Evolutionary conservation across 2,113 vertebrate genomes (phyloP).

Genomic region (Haemorhous mexicanus): DNA sequence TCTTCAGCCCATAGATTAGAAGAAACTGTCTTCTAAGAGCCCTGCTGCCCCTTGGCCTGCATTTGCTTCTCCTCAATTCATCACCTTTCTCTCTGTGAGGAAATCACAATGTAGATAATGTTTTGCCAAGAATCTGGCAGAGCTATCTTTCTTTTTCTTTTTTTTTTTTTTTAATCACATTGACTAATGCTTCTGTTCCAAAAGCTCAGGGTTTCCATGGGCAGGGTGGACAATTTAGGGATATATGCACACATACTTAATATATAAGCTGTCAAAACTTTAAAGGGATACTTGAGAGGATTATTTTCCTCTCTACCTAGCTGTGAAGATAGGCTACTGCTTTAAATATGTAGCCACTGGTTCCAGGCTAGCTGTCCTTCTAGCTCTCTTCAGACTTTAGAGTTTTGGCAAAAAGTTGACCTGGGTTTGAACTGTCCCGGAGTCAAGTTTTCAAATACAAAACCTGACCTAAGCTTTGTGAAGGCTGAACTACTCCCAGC

Average conservation of each 20-base stretch:
- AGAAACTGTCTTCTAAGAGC: neutral
- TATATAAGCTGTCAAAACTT: conserved; percentile 3
- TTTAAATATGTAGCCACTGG: neutral
- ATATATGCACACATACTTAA: neutral
- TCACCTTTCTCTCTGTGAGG: conserved; percentile 52
- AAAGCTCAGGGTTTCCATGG: conserved; percentile 31
- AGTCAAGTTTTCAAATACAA: neutral
- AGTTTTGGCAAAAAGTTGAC: conserved; percentile 13
- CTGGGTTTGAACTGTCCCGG: conserved; percentile 21
- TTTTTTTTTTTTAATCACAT: neutral
- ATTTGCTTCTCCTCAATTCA: conserved; percentile 46
- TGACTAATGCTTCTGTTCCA: conserved; percentile 47
- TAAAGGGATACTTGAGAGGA: neutral
- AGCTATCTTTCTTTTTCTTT: neutral
- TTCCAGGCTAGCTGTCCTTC: neutral
- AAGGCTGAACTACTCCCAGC: neutral
- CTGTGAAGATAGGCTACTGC: conserved; percentile 19
- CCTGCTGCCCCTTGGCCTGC: conserved; percentile 46
- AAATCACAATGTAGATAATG: conserved; percentile 52
- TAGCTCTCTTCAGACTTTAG: neutral
- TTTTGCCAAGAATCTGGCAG: conserved; percentile 58
- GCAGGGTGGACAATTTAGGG: neutral
- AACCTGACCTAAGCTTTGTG: neutral
- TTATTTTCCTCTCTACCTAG: neutral
- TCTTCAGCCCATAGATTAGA: conserved; percentile 48